A percentile compares a stretch with the other conserved stretches of the same genome.
Conservation (phyloP, 2,888 invertebrate genomes). For the Lathronympha strigana region DNA sequence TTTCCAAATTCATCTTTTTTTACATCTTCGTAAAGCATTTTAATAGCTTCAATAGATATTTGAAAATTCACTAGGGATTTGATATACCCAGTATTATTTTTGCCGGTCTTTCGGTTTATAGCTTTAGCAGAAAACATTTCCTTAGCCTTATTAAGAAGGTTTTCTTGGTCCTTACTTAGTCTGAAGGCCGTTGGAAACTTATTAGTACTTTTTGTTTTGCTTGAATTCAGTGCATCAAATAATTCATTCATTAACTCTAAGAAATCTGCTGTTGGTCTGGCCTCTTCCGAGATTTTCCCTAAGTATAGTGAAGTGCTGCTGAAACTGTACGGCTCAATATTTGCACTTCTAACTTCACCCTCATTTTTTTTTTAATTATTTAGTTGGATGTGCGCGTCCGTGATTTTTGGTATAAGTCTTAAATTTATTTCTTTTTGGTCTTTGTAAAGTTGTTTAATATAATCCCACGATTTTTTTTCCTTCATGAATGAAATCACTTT, state of each 20-base stretch:
- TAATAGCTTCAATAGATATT: no score
- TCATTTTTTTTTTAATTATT: slow-evolving; percentile 46
- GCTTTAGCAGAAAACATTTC: slow-evolving; percentile 6
- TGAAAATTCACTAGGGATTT: no score
- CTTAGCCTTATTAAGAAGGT: slow-evolving; percentile 27
- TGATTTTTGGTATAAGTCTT: slow-evolving; percentile 47
- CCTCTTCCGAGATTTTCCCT: slow-evolving; percentile 37
- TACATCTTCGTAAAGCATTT: slow-evolving; percentile 33
- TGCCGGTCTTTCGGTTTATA: no score
- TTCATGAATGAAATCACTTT: slow-evolving; percentile 37
- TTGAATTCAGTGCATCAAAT: slow-evolving; percentile 43
- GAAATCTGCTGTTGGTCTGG: slow-evolving; percentile 41
- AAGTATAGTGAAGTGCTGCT: slow-evolving; percentile 24
- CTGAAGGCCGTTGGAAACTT: slow-evolving; percentile 33
- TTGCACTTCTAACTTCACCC: slow-evolving; percentile 42
- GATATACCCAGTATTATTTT: no score
- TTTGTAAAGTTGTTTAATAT: slow-evolving; percentile 43
- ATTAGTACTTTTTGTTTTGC: slow-evolving; percentile 23
- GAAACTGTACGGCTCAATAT: slow-evolving; percentile 41
- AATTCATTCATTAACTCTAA: slow-evolving; percentile 37
- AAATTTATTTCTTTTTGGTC: slow-evolving; percentile 41
- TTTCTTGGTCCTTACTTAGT: slow-evolving; percentile 18
- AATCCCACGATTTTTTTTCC: slow-evolving; percentile 40
- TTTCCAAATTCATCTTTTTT: slow-evolving; percentile 37
- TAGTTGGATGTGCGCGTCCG: slow-evolving; percentile 46